A percentile compares a stretch with the other conserved stretches of the same genome.
Conservation (phyloP, 2,113 vertebrate genomes). For the Polyodon spathula region DNA sequence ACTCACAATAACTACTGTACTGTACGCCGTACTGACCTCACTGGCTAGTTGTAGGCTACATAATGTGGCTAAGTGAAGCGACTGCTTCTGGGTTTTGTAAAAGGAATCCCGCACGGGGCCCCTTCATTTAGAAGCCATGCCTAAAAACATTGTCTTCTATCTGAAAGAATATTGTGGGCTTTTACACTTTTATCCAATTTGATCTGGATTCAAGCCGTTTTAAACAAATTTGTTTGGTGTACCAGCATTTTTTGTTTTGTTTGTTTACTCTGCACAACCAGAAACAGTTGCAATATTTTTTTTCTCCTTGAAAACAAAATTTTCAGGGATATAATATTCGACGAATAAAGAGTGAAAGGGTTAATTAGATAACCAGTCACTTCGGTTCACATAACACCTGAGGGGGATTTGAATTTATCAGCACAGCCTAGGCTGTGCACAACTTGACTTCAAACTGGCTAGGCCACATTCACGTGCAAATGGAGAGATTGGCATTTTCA, state of each 20-base stretch:
- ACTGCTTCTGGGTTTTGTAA: no score
- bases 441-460: slow-evolving; percentile 52
- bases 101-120: no score
- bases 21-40: no score
- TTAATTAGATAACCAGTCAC: slow-evolving; percentile 64
- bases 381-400: slow-evolving; percentile 54
- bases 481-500: slow-evolving; percentile 46
- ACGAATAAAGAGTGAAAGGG: slow-evolving; percentile 46
- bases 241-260: not conserved
- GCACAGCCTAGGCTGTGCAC: slow-evolving; percentile 38
- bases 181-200: no score
- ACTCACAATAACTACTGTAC: no score
- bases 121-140: no score
- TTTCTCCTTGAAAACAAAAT: not conserved
- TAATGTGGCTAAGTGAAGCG: no score
- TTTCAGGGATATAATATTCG: slow-evolving; percentile 14
- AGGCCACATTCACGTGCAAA: slow-evolving; percentile 54
- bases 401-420: slow-evolving; percentile 60
- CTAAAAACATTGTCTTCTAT: no score
- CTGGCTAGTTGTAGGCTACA: no score
- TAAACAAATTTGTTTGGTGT: no score
- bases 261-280: not conserved
- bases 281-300: slow-evolving; percentile 10
- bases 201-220: no score
- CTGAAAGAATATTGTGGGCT: no score